Evolutionary conservation across 2,113 vertebrate genomes (phyloP), one percentile per base, ranked within the genome.

Genomic region (Ictalurus furcatus): DNA sequence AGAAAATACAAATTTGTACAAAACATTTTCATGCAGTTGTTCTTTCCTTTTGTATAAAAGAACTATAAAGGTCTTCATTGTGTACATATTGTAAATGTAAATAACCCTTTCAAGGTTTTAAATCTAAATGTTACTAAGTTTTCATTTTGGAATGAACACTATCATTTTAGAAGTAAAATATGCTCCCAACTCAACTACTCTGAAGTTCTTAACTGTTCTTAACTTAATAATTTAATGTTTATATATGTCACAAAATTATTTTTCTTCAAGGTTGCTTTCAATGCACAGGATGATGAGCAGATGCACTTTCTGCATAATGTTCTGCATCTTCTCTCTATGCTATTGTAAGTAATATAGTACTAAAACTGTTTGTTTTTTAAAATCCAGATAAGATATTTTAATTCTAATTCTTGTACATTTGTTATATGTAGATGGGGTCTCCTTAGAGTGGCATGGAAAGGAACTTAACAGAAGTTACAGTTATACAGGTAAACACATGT

Each of bases 401-500:
- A 74, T 28, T 71, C 4, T 61, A 37, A 56, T 44, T 34, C 21
- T 88, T n/a, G 21, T 71, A n/a, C 1, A 7, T 71, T 54, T 88
- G 19, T 73, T 52, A 61, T 84, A 52, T 52, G 25, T 71, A 88
- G 87, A 25, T 84, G 67, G 28, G 12, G 17, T 61, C 21, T 40
- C 21, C 16, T 23, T 78, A 58, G 78, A 85, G 40, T 25, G 48
- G 17, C 44, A 67, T 84, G 86, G 28, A 84, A 79, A 76, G 21
- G 69, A 90, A 59, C 85, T 44, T 19, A 59, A 54, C 56, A 21
- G 59, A 84, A 67, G 48, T 65, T 54, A 84, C 89, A 52, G 9
- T 65, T 40, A n/a, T 67, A 28, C 13, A 84, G 89, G 89, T 90
- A 90, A 87, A 58, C 19, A 17, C 69, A 12, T 48, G 3, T 76